Evolutionary conservation across 2,888 invertebrate genomes (phyloP).

Genomic region (Trissolcus brochymenae): DNA sequence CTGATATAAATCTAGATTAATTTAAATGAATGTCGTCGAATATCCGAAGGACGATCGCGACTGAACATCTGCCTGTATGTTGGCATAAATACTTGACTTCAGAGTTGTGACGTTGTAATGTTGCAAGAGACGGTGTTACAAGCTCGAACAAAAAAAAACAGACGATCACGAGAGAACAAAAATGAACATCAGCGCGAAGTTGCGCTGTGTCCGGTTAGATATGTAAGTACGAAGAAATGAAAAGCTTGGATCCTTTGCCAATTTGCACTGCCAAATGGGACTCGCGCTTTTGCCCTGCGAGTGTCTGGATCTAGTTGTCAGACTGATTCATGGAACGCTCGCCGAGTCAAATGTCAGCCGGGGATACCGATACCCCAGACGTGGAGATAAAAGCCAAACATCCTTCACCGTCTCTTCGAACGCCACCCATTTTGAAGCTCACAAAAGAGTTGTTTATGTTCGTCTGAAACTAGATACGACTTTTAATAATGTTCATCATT

Average conservation of each 20-base stretch:
- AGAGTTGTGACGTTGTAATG: slow-evolving; percentile 41
- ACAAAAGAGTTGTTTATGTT: slow-evolving; percentile 23
- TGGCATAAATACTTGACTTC: slow-evolving; percentile 36
- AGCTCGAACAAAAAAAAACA: slow-evolving; percentile 4
- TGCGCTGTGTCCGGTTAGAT: no score
- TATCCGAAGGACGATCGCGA: slow-evolving; percentile 65
- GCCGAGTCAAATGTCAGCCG: slow-evolving; percentile 64
- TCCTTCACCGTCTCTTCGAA: slow-evolving; percentile 34
- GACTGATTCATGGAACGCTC: slow-evolving; percentile 63
- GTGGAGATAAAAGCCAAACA: slow-evolving; percentile 38
- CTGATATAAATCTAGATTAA: slow-evolving; percentile 71
- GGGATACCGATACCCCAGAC: slow-evolving; percentile 66
- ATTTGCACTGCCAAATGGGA: no score
- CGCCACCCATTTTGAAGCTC: slow-evolving; percentile 19
- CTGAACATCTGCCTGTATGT: slow-evolving; percentile 64
- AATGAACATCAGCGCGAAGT: neutral
- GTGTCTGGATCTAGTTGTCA: slow-evolving; percentile 55
- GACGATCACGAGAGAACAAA: neutral
- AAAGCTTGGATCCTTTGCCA: no score
- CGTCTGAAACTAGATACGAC: slow-evolving; percentile 14
- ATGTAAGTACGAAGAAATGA: no score
- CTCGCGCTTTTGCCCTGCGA: no score
- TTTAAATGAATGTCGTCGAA: slow-evolving; percentile 66
- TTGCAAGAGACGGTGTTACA: slow-evolving; percentile 16
- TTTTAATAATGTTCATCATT: slow-evolving; percentile 11